Conservation (phyloP, 1,140 invertebrate species). For the Dendroctonus valens region DNA sequence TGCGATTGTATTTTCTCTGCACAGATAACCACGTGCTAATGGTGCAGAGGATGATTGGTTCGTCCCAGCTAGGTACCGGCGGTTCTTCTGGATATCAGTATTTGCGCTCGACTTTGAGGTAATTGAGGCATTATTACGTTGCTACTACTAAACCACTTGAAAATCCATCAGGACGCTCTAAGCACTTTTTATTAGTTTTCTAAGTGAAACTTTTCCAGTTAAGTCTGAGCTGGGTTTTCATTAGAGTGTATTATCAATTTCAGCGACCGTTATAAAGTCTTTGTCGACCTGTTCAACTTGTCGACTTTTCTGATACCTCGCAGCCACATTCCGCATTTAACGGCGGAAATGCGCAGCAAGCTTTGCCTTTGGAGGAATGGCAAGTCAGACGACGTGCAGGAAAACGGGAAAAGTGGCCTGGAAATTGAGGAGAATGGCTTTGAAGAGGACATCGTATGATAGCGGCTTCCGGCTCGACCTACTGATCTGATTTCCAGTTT, state of each 20-base stretch:
- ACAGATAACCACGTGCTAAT: conserved; percentile 97
- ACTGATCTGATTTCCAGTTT: neutral
- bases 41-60: conserved; percentile 99
- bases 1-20: neutral
- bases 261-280: conserved; percentile 98
- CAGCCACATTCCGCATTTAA: conserved; percentile 85
- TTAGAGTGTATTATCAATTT: conserved; percentile 27
- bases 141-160: no score
- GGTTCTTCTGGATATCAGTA: conserved; percentile 99
- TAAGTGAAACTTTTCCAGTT: no score
- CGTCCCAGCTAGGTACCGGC: conserved; percentile 93
- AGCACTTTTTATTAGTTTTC: no score
- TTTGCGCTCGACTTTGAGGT: conserved; percentile 95
- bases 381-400: conserved; percentile 6
- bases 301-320: conserved; percentile 94
- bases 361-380: conserved; percentile 35
- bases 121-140: conserved; percentile 32
- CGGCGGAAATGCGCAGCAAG: conserved; percentile 44
- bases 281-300: conserved; percentile 95
- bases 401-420: conserved; percentile 16
- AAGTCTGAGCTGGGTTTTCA: no score
- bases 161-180: no score
- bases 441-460: conserved; percentile 25
- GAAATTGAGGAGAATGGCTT: conserved; percentile 21
- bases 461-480: neutral